phyloP scores from a whole-genome alignment of 1,140 invertebrate genomes.

The Bombus cullumanus region DNA sequence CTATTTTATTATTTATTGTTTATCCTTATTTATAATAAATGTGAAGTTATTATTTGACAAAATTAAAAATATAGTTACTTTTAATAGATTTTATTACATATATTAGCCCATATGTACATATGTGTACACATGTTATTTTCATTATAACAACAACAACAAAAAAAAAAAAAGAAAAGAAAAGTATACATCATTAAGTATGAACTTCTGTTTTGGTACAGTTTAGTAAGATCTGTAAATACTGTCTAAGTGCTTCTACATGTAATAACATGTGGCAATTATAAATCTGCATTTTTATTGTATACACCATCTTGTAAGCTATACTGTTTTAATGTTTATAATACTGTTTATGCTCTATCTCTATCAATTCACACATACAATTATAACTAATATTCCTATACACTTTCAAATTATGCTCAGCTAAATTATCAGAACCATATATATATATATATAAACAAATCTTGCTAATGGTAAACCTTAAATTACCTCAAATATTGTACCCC shows the following conservation, averaged over 20 bases:
- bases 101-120: slow-evolving; percentile 3
- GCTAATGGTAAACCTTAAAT: slow-evolving; percentile 32
- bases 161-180: background rate
- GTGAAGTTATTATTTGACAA: background rate
- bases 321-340: slow-evolving; percentile 35
- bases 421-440: slow-evolving; percentile 28
- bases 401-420: slow-evolving; percentile 39
- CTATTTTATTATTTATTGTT: slow-evolving; percentile 4
- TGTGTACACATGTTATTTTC: background rate
- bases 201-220: slow-evolving; percentile 5
- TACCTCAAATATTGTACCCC: slow-evolving; percentile 58
- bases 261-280: slow-evolving; percentile 41
- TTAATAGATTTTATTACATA: background rate
- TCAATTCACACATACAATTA: slow-evolving; percentile 38
- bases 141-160: background rate
- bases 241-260: slow-evolving; percentile 53
- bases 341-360: slow-evolving; percentile 44
- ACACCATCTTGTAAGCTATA: slow-evolving; percentile 45
- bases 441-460: slow-evolving; percentile 3
- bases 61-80: background rate
- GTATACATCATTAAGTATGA: slow-evolving; percentile 25
- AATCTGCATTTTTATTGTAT: slow-evolving; percentile 57
- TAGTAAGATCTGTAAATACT: slow-evolving; percentile 37
- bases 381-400: slow-evolving; percentile 46
- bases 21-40: background rate